A percentile compares a stretch with the other conserved stretches of the same genome.
Evolutionary conservation across 1,140 invertebrate species (phyloP).

Genomic region (Fopius arisanus): DNA sequence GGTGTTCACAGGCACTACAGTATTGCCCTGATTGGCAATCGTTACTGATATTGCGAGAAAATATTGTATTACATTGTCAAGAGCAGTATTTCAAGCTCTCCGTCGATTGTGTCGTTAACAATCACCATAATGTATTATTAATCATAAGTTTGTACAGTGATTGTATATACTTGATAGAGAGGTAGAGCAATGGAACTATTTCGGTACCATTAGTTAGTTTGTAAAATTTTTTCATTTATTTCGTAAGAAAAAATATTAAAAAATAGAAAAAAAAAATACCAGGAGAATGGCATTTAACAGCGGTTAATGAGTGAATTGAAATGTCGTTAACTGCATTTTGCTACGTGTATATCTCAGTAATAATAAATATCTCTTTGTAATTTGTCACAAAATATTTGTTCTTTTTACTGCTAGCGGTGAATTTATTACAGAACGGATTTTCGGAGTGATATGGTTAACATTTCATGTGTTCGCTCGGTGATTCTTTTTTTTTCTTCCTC

Average conservation of each 20-base stretch:
- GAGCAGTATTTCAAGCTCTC: conserved; percentile 1
- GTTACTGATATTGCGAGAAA: neutral
- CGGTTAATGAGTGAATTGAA: neutral
- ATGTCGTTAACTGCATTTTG: neutral
- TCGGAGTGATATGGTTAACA: too few species aligned
- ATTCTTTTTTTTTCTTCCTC: too few species aligned
- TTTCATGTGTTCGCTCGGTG: too few species aligned
- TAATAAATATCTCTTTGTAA: conserved; percentile 12
- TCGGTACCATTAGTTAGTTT: conserved; percentile 7
- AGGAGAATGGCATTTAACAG: neutral
- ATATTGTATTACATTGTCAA: neutral
- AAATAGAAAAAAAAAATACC: conserved; percentile 4
- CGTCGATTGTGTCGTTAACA: conserved; percentile 1
- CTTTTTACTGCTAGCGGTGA: neutral
- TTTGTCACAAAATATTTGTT: neutral
- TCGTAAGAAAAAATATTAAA: conserved; percentile 29
- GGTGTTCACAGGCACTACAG: neutral
- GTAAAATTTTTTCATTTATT: conserved; percentile 25
- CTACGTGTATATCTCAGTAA: conserved; percentile 9
- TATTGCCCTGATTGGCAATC: neutral
- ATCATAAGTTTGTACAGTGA: conserved; percentile 31
- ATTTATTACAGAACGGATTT: too few species aligned
- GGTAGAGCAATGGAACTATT: conserved; percentile 2
- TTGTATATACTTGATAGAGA: conserved; percentile 28
- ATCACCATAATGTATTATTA: conserved; percentile 35